Conservation (phyloP, 2,797 vertebrate species). For the Galagoides demidoff region DNA sequence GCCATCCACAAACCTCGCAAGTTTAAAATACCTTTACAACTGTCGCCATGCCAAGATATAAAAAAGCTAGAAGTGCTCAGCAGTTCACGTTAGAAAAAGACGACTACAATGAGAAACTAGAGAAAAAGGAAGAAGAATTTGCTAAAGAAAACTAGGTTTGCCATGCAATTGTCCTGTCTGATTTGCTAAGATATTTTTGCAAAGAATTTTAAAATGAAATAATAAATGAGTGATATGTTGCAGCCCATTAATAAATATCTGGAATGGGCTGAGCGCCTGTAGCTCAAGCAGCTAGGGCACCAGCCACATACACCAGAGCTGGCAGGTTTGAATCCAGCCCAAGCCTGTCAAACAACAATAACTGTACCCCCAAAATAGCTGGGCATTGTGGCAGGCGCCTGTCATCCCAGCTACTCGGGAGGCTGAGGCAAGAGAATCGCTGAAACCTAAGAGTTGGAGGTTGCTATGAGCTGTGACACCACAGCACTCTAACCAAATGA, state of each 20-base stretch:
- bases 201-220: neutral
- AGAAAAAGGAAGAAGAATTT: constrained; percentile 25
- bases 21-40: constrained; percentile 1
- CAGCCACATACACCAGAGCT: no score
- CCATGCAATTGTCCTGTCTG: neutral
- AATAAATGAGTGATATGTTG: neutral
- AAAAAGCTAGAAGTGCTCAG: neutral
- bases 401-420: no score
- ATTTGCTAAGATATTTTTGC: constrained; percentile 13
- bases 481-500: no score
- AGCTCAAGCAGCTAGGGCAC: no score
- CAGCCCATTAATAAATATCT: neutral
- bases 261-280: neutral
- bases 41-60: neutral
- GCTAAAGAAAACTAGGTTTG: neutral
- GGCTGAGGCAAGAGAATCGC: no score
- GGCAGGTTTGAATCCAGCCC: no score
- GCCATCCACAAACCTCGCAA: neutral
- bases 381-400: no score
- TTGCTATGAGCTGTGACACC: no score
- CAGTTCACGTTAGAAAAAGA: neutral
- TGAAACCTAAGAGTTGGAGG: no score
- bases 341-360: no score
- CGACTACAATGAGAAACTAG: neutral
- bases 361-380: no score